Evolutionary conservation across 2,113 vertebrate species (phyloP), one percentile per base, ranked within the genome.

Genomic region (Indri indri): DNA sequence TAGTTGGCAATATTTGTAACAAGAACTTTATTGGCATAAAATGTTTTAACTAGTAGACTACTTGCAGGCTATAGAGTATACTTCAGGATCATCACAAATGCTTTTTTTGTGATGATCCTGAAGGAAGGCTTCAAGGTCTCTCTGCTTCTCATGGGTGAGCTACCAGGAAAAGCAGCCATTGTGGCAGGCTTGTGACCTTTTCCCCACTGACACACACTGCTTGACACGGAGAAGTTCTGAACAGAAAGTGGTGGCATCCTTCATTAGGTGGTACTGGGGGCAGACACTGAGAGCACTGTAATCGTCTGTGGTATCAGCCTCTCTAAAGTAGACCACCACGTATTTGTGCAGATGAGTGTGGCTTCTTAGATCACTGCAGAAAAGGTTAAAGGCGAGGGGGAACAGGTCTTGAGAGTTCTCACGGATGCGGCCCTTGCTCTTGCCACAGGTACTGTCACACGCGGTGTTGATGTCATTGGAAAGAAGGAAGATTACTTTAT

Each of bases 371-470:
- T 98, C 98, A 9, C 99, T 98, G 16, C 98, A 98, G 76, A 99
- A 98, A 54, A 99, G 97, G 95, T 99, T 99, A 59, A 99, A 98
- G 47, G 98, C 98, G 42, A 99, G 96, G 42, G 98, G 98, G 87
- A 99, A 99, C 52, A 99, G 98, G 93, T 99, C 98, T 66, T 98
- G 96, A 42, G 99, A 96, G 70, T 98, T 98, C 37, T 98, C 97
- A 1, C 50, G 74, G 14, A 96, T 59, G 50, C 96, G 80, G 1
- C 83, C 93, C 22, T 65, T 23, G 0, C 16, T 74, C 22, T 85
- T 82, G 84, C 52, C 54, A 63, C 98, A 98, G 47, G 82, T 37
- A 12, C 74, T 50, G 9, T 97, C 71, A 40, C 98, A 98, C 0
- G 0, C 20, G 0, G 83, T 5, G 8, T 14, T 94, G 40, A 7